Percentiles rank a stretch among this genome's conserved stretches.
These are phyloP conservation scores for Drosophila subquinaria DNA, from an alignment of 2,888 invertebrate species.

Conservation along the genomic window DNA sequence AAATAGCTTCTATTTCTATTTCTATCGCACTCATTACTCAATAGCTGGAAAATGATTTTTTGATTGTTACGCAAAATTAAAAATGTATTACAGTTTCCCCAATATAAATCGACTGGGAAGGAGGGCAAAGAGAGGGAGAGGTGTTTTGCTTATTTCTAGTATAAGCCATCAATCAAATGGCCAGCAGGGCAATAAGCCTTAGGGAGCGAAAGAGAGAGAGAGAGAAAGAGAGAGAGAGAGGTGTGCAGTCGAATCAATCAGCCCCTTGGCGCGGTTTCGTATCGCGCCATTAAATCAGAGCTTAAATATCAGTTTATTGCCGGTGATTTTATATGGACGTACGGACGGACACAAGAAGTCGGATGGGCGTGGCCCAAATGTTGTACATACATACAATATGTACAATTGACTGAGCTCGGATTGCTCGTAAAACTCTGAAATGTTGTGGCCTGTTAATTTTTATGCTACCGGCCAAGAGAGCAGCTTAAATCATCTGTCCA, in stretches of 20 bases:
- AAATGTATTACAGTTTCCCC: conserved; percentile 46
- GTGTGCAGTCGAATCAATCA: conserved; percentile 51
- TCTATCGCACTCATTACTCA: conserved; percentile 31
- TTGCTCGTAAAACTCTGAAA: conserved; percentile 52
- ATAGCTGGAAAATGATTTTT: conserved; percentile 32
- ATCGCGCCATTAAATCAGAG: conserved; percentile 62
- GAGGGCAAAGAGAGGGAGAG: background rate
- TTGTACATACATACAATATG: conserved; percentile 45
- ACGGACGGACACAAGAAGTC: background rate
- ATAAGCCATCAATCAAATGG: conserved; percentile 58
- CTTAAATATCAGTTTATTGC: conserved; percentile 64
- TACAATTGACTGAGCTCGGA: conserved; percentile 46
- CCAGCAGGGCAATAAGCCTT: conserved; percentile 31
- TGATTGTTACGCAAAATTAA: conserved; percentile 50
- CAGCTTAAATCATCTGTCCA: conserved; percentile 32
- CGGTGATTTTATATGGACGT: conserved; percentile 48
- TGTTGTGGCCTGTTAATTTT: conserved; percentile 44
- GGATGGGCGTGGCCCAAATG: conserved; percentile 11
- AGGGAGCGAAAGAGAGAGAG: background rate
- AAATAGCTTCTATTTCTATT: conserved; percentile 39
- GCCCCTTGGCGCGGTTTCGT: conserved; percentile 46
- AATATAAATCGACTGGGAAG: conserved; percentile 35
- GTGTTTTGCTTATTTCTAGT: conserved; percentile 30
- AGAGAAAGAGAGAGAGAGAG: background rate
- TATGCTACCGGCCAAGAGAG: conserved; percentile 20